These are phyloP conservation scores for Heliangelus exortis DNA, from an alignment of 2,797 vertebrate genomes.

Conservation along the genomic window DNA sequence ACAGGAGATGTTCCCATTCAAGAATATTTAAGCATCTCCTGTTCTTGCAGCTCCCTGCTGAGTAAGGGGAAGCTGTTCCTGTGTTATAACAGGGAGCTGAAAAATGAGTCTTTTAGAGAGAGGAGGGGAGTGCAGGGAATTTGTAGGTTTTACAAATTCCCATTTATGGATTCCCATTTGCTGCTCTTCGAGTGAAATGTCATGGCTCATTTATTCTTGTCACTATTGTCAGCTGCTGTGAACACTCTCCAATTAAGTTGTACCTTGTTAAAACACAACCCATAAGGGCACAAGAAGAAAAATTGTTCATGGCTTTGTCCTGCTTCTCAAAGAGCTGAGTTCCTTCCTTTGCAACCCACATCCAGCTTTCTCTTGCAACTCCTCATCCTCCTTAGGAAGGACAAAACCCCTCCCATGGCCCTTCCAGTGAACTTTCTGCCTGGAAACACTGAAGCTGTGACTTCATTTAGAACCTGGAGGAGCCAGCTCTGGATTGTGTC, in stretches of 20 bases:
- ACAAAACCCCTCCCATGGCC: not conserved
- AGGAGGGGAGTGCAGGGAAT: not conserved
- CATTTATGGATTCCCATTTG: not conserved
- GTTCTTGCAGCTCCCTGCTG: not conserved
- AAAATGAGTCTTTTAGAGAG: not conserved
- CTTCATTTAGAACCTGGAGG: conserved; percentile 16
- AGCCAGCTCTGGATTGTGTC: conserved; percentile 48
- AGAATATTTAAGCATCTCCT: not conserved
- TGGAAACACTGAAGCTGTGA: conserved; percentile 13
- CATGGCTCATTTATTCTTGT: conserved; percentile 14
- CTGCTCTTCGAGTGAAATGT: not conserved
- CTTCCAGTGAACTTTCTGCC: conserved; percentile 28
- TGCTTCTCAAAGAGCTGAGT: not conserved
- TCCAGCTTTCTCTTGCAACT: not conserved
- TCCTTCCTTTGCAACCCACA: not conserved
- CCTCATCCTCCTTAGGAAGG: not conserved
- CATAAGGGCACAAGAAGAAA: not conserved
- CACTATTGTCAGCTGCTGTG: not conserved
- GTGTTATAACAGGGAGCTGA: not conserved
- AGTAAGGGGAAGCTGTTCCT: not conserved
- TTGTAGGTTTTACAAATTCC: not conserved
- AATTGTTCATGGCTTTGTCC: not conserved
- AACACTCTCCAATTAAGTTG: not conserved
- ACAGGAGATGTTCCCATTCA: not conserved
- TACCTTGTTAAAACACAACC: not conserved